Evolutionary conservation across 2,888 invertebrate species (phyloP).

Genomic region (Syritta pipiens): DNA sequence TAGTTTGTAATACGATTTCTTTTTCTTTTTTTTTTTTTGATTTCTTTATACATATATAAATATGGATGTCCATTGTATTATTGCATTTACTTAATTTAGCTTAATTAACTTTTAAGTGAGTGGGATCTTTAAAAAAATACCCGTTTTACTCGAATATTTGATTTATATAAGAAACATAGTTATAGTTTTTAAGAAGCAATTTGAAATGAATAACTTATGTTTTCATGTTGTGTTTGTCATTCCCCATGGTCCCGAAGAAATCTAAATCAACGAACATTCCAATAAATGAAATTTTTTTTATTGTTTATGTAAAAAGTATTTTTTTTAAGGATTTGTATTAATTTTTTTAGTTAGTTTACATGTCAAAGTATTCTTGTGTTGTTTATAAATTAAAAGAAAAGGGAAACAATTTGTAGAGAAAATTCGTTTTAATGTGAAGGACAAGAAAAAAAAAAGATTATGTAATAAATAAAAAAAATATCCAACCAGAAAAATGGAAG

Average conservation of each 20-base stretch:
- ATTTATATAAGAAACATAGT: background rate
- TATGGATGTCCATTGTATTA: conserved; percentile 16
- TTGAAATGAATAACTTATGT: background rate
- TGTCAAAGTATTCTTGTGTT: conserved; percentile 28
- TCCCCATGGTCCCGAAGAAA: background rate
- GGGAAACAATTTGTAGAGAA: background rate
- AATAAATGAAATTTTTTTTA: conserved; percentile 9
- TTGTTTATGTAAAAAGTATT: conserved; percentile 24
- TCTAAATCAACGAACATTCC: conserved; percentile 34
- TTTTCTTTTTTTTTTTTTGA: conserved; percentile 2
- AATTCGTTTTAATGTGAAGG: conserved; percentile 20
- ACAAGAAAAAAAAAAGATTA: conserved; percentile 1
- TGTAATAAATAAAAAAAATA: background rate
- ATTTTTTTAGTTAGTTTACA: conserved; percentile 1
- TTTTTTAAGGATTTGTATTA: conserved; percentile 11
- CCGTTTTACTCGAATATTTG: conserved; percentile 7
- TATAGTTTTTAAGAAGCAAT: background rate
- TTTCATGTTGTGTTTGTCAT: conserved; percentile 21
- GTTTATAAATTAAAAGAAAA: conserved; percentile 19
- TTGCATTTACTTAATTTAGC: conserved; percentile 44
- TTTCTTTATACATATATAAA: background rate
- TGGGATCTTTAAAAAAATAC: background rate
- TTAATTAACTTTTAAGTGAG: conserved; percentile 8
- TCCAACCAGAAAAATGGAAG: background rate
- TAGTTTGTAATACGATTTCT: conserved; percentile 11